Evolutionary conservation across 2,113 vertebrate genomes (phyloP), one percentile per base, ranked within the genome.

Genomic region (Stomatorhinus ivindoensis): DNA sequence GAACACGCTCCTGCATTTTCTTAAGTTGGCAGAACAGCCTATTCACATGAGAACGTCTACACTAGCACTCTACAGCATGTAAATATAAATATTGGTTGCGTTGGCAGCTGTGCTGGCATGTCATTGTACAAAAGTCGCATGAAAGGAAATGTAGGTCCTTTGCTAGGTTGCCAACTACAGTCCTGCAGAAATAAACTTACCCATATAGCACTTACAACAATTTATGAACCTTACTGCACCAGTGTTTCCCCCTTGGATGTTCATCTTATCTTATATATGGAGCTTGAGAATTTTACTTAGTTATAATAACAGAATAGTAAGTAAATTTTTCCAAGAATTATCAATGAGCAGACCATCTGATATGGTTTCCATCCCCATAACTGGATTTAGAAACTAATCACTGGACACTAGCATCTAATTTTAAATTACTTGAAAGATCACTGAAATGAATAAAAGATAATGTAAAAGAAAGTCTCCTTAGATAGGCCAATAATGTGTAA

Each of bases 21-120:
- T 50, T n/a, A 86, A 31, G 19, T 86, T 86, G 85, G 51, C 85
- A 86, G 85, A 53, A 39, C 27, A 86, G 61, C 44, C 5, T 19
- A 17, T 46, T 86, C 83, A 48, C 46, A 86, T 82, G 19, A 82
- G 39, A 82, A 82, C 17, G 42, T 82, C 76, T 82, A 82, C 15
- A 17, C 19, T 39, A 82, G 19, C 35, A 24, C 39, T 82, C 15
- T 82, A 19, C 35, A 44, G 35, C 42, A 84, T 39, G 82, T 84
- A 46, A 84, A 84, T 84, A 84, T 84, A 82, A 39, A 82, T 82
- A 46, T n/a, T 44, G 39, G 42, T 47, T 46, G 76, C 76, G 39
- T 44, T 44, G 76, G 31, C 76, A 82, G 76, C 80, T 83, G 42
- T 83, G 80, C 11, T 83, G 42, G 82, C 82, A 84, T 84, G 82